These are phyloP conservation scores for Porites rus DNA, from an alignment of 92 coral and sea anemone species.

Conservation along the genomic window DNA sequence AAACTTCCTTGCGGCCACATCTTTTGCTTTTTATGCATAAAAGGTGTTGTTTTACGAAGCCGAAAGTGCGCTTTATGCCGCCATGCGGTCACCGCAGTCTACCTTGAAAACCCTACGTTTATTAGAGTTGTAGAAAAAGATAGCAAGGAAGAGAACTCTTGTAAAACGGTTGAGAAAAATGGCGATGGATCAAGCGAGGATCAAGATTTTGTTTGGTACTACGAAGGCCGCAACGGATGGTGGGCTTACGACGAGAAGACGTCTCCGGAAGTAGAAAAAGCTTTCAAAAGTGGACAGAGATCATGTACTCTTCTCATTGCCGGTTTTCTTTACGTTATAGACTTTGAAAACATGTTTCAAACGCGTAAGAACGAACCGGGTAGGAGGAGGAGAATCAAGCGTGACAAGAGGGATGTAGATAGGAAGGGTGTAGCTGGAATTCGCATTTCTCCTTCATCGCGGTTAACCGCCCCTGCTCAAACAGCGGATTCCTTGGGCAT, in stretches of 20 bases:
- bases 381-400: conserved; percentile 88
- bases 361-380: conserved; percentile 98
- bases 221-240: conserved; percentile 99
- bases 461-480: conserved; percentile 25
- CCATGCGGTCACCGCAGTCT: conserved; percentile 78
- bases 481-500: conserved; percentile 21
- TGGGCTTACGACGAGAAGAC: conserved; percentile 98
- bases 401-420: conserved; percentile 92
- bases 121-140: conserved; percentile 69
- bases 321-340: conserved; percentile 93
- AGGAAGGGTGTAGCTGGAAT: conserved; percentile 98
- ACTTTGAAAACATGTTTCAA: conserved; percentile 99
- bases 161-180: conserved; percentile 16
- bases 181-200: conserved; percentile 31
- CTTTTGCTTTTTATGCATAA: conserved; percentile 97
- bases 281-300: conserved; percentile 92
- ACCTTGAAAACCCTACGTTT: conserved; percentile 90
- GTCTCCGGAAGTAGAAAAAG: conserved; percentile 87
- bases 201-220: conserved; percentile 86
- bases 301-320: conserved; percentile 95
- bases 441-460: conserved; percentile 37
- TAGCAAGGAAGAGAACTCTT: conserved; percentile 24
- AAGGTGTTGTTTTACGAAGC: conserved; percentile 97
- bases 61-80: conserved; percentile 96
- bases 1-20: conserved; percentile 95